Percentiles rank a stretch among this genome's conserved stretches.
Conservation (phyloP, 2,797 vertebrate species). For the Ptychadena robeensis region DNA sequence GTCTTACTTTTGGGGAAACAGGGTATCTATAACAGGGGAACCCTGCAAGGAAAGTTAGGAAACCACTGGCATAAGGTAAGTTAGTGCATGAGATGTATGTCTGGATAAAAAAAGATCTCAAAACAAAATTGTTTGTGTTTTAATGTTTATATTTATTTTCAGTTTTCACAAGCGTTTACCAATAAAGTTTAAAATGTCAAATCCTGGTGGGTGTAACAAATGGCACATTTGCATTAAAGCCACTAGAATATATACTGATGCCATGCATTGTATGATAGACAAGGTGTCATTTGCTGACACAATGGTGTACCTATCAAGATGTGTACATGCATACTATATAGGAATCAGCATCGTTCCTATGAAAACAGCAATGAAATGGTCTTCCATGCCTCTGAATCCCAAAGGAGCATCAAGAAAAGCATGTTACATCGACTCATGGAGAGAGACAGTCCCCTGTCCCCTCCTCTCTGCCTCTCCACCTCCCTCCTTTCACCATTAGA, state of each 20-base stretch:
- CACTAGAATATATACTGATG: background rate
- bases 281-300: background rate
- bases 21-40: too few relatives aligned
- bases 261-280: background rate
- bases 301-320: background rate
- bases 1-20: too few relatives aligned
- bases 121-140: too few relatives aligned
- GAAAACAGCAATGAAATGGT: slow-evolving; percentile 36
- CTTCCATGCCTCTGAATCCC: slow-evolving; percentile 46
- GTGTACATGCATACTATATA: background rate
- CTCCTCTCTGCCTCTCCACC: slow-evolving; percentile 47
- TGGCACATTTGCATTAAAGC: background rate
- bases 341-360: background rate
- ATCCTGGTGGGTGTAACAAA: background rate
- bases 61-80: too few relatives aligned
- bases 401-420: slow-evolving; percentile 47
- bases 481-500: slow-evolving; percentile 54
- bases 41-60: too few relatives aligned
- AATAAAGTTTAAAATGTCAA: background rate
- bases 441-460: slow-evolving; percentile 27
- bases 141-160: too few relatives aligned
- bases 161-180: too few relatives aligned
- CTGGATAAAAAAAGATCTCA: too few relatives aligned
- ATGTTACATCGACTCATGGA: slow-evolving; percentile 46
- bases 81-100: too few relatives aligned